A percentile compares a stretch with the other conserved stretches of the same genome.
Conservation (phyloP, 2,113 vertebrate genomes). For the Phodopus roborovskii region DNA sequence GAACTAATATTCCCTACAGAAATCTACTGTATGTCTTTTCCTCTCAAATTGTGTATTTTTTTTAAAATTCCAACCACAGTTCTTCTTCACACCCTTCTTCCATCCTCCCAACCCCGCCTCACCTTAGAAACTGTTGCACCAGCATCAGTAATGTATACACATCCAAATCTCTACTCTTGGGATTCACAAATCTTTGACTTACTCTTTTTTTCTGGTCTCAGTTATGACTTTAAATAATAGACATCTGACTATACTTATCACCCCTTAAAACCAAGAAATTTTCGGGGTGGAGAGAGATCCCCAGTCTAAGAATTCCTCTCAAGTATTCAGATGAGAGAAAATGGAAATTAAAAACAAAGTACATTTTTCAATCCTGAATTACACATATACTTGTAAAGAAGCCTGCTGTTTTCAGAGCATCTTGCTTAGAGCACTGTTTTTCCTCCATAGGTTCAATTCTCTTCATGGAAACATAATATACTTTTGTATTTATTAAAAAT, state of each 20-base stretch:
- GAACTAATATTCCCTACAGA: fast-evolving
- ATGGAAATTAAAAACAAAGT: neutral
- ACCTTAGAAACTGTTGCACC: fast-evolving
- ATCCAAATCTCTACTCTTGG: fast-evolving
- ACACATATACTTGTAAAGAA: neutral
- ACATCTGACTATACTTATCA: neutral
- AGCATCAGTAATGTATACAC: neutral
- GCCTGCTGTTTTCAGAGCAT: neutral
- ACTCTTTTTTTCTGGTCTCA: neutral
- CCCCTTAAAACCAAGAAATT: neutral
- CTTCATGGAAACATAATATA: neutral
- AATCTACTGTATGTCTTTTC: neutral
- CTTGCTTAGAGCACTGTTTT: neutral
- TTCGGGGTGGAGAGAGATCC: neutral
- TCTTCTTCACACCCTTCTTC: too few relatives aligned
- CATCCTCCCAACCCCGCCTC: too few relatives aligned
- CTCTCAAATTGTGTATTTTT: too few relatives aligned
- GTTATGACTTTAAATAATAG: neutral
- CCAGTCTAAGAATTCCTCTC: neutral
- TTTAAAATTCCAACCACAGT: too few relatives aligned
- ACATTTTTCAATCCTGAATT: neutral
- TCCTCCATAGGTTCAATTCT: neutral
- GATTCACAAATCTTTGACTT: neutral
- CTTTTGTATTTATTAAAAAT: neutral
- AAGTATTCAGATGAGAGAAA: neutral